These are phyloP conservation scores for Panthera uncia DNA, from an alignment of 2,113 vertebrate genomes.

Conservation along the genomic window DNA sequence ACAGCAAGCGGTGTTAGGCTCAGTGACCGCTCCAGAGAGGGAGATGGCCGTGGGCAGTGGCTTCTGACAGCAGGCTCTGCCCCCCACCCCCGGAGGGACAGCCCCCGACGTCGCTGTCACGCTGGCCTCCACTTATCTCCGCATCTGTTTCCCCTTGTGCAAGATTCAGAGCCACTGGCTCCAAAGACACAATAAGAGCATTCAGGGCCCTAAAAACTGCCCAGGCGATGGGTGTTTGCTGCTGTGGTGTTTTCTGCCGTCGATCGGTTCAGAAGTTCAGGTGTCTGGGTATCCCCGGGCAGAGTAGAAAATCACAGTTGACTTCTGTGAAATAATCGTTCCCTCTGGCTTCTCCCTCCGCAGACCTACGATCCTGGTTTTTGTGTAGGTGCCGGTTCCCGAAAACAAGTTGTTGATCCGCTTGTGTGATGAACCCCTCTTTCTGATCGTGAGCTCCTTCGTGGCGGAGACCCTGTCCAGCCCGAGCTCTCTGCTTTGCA, in stretches of 20 bases:
- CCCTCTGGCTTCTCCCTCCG: background rate
- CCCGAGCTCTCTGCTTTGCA: background rate
- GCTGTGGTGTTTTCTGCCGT: accelerated
- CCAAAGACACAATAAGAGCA: conserved; percentile 28
- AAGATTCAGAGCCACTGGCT: conserved; percentile 24
- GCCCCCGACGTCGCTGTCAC: background rate
- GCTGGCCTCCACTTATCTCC: background rate
- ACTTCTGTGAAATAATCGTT: background rate
- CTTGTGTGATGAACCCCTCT: background rate
- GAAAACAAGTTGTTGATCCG: background rate
- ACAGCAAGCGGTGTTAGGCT: background rate
- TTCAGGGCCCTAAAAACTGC: background rate
- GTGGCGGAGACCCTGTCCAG: accelerated
- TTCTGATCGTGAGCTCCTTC: background rate
- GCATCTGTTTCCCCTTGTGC: conserved; percentile 36
- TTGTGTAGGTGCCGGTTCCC: background rate
- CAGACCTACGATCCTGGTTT: background rate
- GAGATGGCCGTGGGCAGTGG: background rate
- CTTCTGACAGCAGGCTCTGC: background rate
- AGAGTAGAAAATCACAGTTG: background rate
- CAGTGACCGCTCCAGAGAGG: accelerated
- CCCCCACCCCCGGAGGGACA: background rate
- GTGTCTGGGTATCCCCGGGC: background rate
- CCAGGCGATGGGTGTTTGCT: background rate
- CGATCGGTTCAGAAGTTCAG: background rate